phyloP scores from a whole-genome alignment of 2,888 invertebrate species.

The Lepidocyrtoides sp. region DNA sequence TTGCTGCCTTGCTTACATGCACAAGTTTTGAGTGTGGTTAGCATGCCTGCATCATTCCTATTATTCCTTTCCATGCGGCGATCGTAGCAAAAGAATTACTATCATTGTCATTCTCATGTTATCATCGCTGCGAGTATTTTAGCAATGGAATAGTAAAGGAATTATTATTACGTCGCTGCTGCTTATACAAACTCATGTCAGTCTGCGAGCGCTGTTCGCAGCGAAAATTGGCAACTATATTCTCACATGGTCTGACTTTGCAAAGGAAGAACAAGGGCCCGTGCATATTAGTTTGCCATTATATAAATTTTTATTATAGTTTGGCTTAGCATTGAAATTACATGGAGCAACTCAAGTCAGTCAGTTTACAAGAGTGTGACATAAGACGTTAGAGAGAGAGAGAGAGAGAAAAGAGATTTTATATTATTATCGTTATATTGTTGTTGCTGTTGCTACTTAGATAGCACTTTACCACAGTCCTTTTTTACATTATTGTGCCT shows the following conservation, averaged over 20 bases:
- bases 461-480: background rate
- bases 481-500: background rate
- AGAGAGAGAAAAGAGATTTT: background rate
- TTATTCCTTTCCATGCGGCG: conserved; percentile 5
- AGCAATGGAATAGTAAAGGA: too few relatives aligned
- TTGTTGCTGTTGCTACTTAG: background rate
- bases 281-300: background rate
- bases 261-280: conserved; percentile 1
- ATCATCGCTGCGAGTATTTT: background rate
- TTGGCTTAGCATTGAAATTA: conserved; percentile 37
- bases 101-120: background rate
- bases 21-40: background rate
- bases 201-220: background rate
- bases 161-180: background rate
- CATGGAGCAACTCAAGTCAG: background rate
- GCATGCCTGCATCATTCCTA: background rate
- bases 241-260: conserved; percentile 13
- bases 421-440: background rate
- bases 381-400: conserved; percentile 8
- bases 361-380: conserved; percentile 30
- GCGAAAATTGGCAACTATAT: background rate
- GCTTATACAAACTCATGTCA: background rate
- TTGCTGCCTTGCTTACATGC: conserved; percentile 20
- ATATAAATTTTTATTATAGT: background rate
- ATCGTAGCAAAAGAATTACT: too few relatives aligned